phyloP scores from a whole-genome alignment of 1,140 invertebrate species.

The Bombus superbus region DNA sequence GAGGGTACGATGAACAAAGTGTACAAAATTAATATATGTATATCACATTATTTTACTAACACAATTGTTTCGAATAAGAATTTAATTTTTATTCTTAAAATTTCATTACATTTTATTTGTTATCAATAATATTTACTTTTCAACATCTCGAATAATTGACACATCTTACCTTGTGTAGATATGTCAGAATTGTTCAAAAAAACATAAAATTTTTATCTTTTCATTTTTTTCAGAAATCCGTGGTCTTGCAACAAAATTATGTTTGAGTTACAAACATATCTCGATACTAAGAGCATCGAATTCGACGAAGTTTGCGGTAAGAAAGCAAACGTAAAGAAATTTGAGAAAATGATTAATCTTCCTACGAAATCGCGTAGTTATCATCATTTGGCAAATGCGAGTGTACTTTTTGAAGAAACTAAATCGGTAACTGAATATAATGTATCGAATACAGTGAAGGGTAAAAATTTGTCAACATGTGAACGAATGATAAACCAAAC shows the following conservation, averaged over 20 bases:
- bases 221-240: conserved; percentile 68
- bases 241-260: conserved; percentile 73
- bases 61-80: not conserved
- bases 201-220: not conserved
- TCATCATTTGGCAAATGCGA: conserved; percentile 20
- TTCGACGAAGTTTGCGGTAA: conserved; percentile 63
- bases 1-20: conserved; percentile 62
- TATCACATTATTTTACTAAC: not conserved
- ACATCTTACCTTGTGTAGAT: not conserved
- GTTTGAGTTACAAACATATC: conserved; percentile 58
- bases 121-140: no score
- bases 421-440: conserved; percentile 20
- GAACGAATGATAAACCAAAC: not conserved
- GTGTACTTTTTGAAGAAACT: not conserved
- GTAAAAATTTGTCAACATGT: not conserved
- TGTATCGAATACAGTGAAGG: not conserved
- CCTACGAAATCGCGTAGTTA: conserved; percentile 34
- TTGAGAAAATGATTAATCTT: conserved; percentile 71
- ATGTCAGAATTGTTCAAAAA: not conserved
- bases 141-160: not conserved
- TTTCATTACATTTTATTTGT: not conserved
- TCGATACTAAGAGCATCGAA: conserved; percentile 45
- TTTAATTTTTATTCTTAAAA: not conserved
- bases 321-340: conserved; percentile 53
- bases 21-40: not conserved